These are phyloP conservation scores for Linnaemya tessellans DNA, from an alignment of 2,888 invertebrate species.

Conservation along the genomic window DNA sequence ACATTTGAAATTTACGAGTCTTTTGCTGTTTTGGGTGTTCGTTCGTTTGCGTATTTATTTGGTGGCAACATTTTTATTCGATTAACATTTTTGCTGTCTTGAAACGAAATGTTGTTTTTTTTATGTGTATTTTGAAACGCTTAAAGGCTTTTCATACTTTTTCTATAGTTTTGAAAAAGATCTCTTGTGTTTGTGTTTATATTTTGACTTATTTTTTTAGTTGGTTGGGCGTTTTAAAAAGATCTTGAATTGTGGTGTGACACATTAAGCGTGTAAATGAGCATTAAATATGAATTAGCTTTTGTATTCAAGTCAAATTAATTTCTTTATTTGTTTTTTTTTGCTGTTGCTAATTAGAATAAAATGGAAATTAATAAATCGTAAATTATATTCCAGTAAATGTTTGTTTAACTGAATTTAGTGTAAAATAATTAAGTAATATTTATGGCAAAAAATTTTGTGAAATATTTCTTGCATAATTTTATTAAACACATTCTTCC, in stretches of 20 bases:
- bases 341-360: conserved; percentile 24
- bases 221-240: conserved; percentile 30
- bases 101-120: neutral
- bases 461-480: too few species aligned
- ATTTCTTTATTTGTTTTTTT: neutral
- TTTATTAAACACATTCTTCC: too few species aligned
- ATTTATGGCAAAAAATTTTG: neutral
- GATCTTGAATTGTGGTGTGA: conserved; percentile 52
- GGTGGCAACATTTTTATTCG: neutral
- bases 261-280: conserved; percentile 62
- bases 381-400: conserved; percentile 19
- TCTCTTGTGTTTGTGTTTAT: conserved; percentile 5
- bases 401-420: neutral
- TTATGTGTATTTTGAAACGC: neutral
- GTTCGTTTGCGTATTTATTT: conserved; percentile 13
- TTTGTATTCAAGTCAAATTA: conserved; percentile 59
- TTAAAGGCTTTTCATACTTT: conserved; percentile 12
- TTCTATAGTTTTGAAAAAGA: neutral
- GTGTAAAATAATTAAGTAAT: neutral
- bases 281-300: conserved; percentile 57
- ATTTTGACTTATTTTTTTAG: neutral
- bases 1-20: conserved; percentile 72
- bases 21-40: conserved; percentile 36
- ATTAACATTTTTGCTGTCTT: conserved; percentile 15
- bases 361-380: conserved; percentile 47